phyloP scores from a whole-genome alignment of 2,888 invertebrate genomes.

The Orchesellides sinensis region DNA sequence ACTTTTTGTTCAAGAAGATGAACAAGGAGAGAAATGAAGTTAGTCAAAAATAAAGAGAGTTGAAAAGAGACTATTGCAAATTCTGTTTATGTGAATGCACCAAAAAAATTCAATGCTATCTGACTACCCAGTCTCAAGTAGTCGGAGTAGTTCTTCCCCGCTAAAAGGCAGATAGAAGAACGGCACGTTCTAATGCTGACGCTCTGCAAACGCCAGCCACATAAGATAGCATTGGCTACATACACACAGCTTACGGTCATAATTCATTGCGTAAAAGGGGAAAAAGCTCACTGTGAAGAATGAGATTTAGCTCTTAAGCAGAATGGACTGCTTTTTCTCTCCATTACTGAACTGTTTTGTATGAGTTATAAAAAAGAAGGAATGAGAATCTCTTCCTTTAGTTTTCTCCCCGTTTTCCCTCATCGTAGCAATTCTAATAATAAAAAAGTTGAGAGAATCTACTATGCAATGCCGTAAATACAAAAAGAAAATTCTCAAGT shows the following conservation, averaged over 20 bases:
- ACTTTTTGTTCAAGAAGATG: neutral
- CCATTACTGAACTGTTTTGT: constrained; percentile 18
- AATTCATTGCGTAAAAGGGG: constrained; percentile 47
- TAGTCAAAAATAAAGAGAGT: constrained; percentile 22
- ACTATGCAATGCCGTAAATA: neutral
- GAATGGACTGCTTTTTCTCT: constrained; percentile 41
- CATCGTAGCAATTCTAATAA: constrained; percentile 1
- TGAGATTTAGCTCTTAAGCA: constrained; percentile 37
- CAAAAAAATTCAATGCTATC: too few species aligned
- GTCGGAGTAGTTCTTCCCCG: neutral
- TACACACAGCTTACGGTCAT: constrained; percentile 10
- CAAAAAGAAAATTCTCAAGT: neutral
- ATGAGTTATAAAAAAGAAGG: neutral
- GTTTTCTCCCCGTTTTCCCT: neutral
- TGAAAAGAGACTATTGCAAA: too few species aligned
- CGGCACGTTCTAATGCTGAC: too few species aligned
- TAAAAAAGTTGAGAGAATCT: neutral
- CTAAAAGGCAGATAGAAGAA: neutral
- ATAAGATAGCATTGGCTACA: constrained; percentile 1
- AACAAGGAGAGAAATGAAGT: constrained; percentile 21
- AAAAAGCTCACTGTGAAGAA: constrained; percentile 48
- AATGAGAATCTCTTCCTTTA: constrained; percentile 21
- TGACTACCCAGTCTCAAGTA: neutral
- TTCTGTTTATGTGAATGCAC: too few species aligned
- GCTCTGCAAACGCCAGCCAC: neutral